Conservation (phyloP, 2,113 vertebrate species). For the Saimiri boliviensis region DNA sequence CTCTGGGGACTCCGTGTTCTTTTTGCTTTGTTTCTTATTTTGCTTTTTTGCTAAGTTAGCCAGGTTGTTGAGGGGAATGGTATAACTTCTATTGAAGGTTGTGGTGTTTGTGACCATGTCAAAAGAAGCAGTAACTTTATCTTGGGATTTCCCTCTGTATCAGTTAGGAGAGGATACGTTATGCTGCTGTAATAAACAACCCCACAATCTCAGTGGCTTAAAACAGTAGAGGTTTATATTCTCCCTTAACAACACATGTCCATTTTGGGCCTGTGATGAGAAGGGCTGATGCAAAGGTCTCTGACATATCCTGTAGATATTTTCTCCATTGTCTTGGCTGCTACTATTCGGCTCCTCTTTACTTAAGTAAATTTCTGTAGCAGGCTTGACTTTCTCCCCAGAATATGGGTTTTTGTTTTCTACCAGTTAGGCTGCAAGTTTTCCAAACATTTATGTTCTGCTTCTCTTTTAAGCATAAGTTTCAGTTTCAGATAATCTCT, state of each 20-base stretch:
- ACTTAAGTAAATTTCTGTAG: too few species aligned
- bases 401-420: too few species aligned
- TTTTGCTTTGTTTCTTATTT: not conserved
- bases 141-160: not conserved
- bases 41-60: not conserved
- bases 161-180: not conserved
- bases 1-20: not conserved
- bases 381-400: too few species aligned
- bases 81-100: not conserved
- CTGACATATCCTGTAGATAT: too few species aligned
- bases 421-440: too few species aligned
- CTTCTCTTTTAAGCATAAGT: too few species aligned
- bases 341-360: too few species aligned
- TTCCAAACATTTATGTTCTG: too few species aligned
- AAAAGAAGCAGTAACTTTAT: not conserved
- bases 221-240: not conserved
- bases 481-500: too few species aligned
- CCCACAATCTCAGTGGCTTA: not conserved
- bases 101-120: not conserved
- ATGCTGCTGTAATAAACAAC: not conserved
- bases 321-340: too few species aligned
- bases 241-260: not conserved
- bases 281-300: too few species aligned
- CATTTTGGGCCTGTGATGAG: not conserved
- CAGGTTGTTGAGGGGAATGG: not conserved